A percentile compares a stretch with the other conserved stretches of the same genome.
Evolutionary conservation across 2,888 invertebrate genomes (phyloP).

Genomic region (Frankliniella intonsa): DNA sequence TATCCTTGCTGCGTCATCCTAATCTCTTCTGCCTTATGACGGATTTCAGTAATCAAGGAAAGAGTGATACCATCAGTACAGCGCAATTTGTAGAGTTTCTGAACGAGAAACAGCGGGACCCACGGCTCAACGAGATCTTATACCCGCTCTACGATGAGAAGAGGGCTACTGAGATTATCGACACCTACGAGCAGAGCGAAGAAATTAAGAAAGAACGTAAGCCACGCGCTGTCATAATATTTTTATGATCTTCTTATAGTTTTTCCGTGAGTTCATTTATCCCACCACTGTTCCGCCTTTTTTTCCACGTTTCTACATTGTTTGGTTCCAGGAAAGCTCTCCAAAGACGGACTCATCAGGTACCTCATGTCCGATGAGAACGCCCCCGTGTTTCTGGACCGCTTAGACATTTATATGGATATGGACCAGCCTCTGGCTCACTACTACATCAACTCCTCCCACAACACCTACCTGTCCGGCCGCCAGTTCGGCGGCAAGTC

Average conservation of each 20-base stretch:
- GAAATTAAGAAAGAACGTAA: constrained; percentile 66
- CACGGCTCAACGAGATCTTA: constrained; percentile 95
- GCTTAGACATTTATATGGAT: constrained; percentile 95
- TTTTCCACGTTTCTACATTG: constrained; percentile 33
- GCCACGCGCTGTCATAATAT: constrained; percentile 39
- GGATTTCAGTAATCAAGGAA: constrained; percentile 73
- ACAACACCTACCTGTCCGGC: constrained; percentile 90
- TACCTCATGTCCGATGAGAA: constrained; percentile 99
- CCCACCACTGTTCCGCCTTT: constrained; percentile 29
- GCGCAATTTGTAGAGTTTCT: constrained; percentile 88
- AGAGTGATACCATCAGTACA: constrained; percentile 78
- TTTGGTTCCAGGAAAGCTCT: constrained; percentile 63
- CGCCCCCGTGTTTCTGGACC: constrained; percentile 96
- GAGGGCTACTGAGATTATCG: constrained; percentile 86
- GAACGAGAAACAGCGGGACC: constrained; percentile 97
- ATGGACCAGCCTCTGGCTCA: constrained; percentile 98
- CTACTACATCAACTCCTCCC: constrained; percentile 98
- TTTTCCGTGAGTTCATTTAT: neutral
- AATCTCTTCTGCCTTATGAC: constrained; percentile 16
- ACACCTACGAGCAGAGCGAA: constrained; percentile 83
- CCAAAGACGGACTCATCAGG: constrained; percentile 93
- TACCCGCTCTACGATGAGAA: constrained; percentile 96
- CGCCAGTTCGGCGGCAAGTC: constrained; percentile 98
- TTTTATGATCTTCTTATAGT: neutral
- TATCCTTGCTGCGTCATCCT: neutral